Evolutionary conservation across 2,888 invertebrate species (phyloP), one percentile per base, ranked within the genome.

Genomic region (Beris morrisii): DNA sequence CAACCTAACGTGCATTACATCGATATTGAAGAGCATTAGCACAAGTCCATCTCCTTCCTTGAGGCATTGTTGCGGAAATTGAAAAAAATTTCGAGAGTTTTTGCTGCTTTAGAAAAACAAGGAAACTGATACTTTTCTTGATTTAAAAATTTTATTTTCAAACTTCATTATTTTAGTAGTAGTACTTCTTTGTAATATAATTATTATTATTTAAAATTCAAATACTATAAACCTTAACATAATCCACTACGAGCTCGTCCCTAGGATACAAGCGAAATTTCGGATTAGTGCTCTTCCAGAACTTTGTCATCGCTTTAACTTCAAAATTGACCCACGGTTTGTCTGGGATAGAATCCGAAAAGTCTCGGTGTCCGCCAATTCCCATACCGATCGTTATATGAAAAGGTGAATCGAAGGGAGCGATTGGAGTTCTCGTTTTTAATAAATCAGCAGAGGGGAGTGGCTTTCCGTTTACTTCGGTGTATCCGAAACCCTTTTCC

Each of bases 271-370:
- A 87, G 0, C 84, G 79, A 64, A 82, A 77, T 86, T 22, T 1
- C 22, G 89, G 88, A 56, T 84, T 80, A 13, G 82, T 80, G 0
- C 83, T 79, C 7, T 82, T 80, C 87, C 89, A 91, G 81, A 93
- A 92, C 68, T 86, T 82, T 6, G 85, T 79, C 81, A 87, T 85
- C 0, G 87, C 87, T 73, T 86, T 86, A 0, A 87, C 85, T 30
- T 86, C 85, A 2, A 76, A 75, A 76, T 92, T 92, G 32, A 69
- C 79, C 93, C 93, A 95, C 0, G 93, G 93, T 76, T 93, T 94
- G 1, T 52, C 28, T 2, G 64, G 66, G 5, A 67, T n/a, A 1
- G 71, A 72, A 73, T 92, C 90, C 0, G 86, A 83, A 75, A 92
- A 93, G 74, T 88, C 87, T 66, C 86, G 83, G 3, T 86, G 78